Conservation (phyloP, 2,797 vertebrate species). For the Harpagifer antarcticus region DNA sequence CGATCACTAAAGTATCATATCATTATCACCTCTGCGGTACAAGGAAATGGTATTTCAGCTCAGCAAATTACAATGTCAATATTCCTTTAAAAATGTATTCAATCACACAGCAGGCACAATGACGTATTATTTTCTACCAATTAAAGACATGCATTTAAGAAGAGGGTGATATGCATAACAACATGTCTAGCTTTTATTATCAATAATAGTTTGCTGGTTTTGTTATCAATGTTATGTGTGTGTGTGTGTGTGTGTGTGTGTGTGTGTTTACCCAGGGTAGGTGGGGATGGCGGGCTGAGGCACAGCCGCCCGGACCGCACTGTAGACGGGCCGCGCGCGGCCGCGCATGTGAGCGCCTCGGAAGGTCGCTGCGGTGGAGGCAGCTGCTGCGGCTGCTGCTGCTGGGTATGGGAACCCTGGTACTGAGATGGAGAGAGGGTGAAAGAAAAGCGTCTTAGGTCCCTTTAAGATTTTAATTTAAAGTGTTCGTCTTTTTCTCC, state of each 20-base stretch:
- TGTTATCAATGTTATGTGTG: not conserved
- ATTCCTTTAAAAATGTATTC: slow-evolving; percentile 36
- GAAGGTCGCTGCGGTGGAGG: slow-evolving; percentile 93
- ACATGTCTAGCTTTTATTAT: not conserved
- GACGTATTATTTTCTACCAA: slow-evolving; percentile 12
- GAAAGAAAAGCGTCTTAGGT: not conserved
- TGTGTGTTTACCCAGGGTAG: slow-evolving; percentile 93
- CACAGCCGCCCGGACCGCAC: slow-evolving; percentile 93
- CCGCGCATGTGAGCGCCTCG: slow-evolving; percentile 96
- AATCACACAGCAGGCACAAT: slow-evolving; percentile 75
- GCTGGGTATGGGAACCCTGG: slow-evolving; percentile 97
- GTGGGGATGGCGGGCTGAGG: slow-evolving; percentile 95
- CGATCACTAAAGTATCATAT: not conserved
- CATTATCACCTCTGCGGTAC: slow-evolving; percentile 43
- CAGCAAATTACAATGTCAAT: slow-evolving; percentile 55
- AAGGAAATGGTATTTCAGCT: slow-evolving; percentile 82
- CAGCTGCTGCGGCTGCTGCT: slow-evolving; percentile 76
- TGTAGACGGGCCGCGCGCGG: slow-evolving; percentile 95
- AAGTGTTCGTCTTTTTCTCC: not conserved
- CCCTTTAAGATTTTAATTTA: not conserved
- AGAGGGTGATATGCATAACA: not conserved
- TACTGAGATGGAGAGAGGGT: slow-evolving; percentile 81
- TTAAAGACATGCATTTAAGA: slow-evolving; percentile 55
- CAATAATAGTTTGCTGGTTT: not conserved
- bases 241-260: not conserved